These are phyloP conservation scores for Alsophila aescularia DNA, from an alignment of 2,888 invertebrate genomes.

Conservation along the genomic window DNA sequence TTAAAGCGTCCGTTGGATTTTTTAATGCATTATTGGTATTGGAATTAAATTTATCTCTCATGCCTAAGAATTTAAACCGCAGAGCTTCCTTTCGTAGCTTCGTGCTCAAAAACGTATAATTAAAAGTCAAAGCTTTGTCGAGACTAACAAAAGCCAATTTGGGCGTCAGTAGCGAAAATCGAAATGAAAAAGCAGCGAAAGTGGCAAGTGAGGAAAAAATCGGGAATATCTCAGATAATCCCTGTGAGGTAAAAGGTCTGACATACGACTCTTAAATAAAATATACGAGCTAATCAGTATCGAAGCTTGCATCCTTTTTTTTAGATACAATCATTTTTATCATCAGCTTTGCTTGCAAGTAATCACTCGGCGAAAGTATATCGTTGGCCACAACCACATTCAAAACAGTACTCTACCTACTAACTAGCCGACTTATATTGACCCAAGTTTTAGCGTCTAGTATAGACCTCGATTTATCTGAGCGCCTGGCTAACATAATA, in stretches of 20 bases:
- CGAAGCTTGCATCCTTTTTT: conserved; percentile 1
- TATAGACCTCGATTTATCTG: neutral
- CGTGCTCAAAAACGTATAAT: conserved; percentile 16
- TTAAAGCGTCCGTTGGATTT: conserved; percentile 37
- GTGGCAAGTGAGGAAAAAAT: conserved; percentile 39
- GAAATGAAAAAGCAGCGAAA: conserved; percentile 37
- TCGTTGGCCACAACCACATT: neutral
- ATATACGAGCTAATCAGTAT: conserved; percentile 1
- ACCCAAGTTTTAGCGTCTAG: too few species aligned
- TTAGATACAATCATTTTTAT: neutral
- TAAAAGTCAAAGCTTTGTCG: conserved; percentile 26
- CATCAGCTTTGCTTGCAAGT: neutral
- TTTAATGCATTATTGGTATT: conserved; percentile 32
- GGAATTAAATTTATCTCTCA: conserved; percentile 19
- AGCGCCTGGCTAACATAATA: neutral
- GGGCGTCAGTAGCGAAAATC: conserved; percentile 25
- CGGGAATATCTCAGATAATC: conserved; percentile 40
- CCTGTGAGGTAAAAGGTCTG: conserved; percentile 34
- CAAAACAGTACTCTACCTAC: too few species aligned
- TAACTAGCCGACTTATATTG: neutral
- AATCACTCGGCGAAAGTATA: neutral
- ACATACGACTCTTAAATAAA: conserved; percentile 19
- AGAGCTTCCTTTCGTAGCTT: neutral
- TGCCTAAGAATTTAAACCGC: conserved; percentile 27
- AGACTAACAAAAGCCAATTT: conserved; percentile 31